Evolutionary conservation across 2,113 vertebrate genomes (phyloP).

Genomic region (Lampris megalopsis): DNA sequence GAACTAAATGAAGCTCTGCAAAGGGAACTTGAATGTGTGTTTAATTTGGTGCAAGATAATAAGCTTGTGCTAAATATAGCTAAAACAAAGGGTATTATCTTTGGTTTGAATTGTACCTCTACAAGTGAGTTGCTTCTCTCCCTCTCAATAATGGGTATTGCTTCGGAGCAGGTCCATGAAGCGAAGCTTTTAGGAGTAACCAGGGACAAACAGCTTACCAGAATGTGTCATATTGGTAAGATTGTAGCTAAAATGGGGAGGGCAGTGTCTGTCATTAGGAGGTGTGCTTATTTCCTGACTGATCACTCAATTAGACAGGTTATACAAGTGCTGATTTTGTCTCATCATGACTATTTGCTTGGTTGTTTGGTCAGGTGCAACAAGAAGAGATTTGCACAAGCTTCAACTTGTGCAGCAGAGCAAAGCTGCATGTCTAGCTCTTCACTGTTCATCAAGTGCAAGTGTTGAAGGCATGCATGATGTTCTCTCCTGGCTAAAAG

Average conservation of each 20-base stretch:
- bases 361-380: no score
- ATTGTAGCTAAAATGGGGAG: background rate
- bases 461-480: no score
- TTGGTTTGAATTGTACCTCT: background rate
- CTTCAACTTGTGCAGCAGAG: no score
- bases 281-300: no score
- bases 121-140: background rate
- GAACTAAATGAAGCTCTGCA: slow-evolving; percentile 4
- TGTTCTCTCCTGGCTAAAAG: no score
- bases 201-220: background rate
- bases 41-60: background rate
- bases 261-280: no score
- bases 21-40: background rate
- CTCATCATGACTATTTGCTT: no score
- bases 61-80: background rate
- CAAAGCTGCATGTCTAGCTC: no score
- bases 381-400: no score
- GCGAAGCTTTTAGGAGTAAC: background rate
- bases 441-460: no score
- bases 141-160: background rate
- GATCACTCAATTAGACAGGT: no score
- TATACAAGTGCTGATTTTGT: no score
- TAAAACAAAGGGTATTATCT: slow-evolving; percentile 5
- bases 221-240: background rate
- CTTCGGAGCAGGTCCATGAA: background rate